A percentile compares a stretch with the other conserved stretches of the same genome.
Evolutionary conservation across 2,113 vertebrate species (phyloP).

Genomic region (Macquaria ambigua): DNA sequence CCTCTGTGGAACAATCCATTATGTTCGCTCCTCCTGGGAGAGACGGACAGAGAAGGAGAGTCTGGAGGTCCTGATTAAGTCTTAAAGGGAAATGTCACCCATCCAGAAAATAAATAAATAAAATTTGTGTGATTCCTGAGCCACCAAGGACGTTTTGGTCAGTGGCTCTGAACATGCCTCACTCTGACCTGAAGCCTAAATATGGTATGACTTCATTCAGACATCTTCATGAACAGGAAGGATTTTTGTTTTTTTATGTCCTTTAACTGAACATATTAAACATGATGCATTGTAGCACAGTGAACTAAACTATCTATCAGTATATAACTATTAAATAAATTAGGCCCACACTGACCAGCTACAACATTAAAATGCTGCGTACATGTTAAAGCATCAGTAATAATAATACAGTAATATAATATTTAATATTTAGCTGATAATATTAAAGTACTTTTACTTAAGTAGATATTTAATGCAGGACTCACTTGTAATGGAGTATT

Average conservation of each 20-base stretch:
- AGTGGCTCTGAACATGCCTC: background rate
- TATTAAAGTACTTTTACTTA: no score
- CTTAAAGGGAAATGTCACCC: constrained; percentile 33
- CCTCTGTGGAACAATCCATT: constrained; percentile 47
- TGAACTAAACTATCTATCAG: background rate
- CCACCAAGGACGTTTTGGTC: background rate
- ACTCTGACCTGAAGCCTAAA: background rate
- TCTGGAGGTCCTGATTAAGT: constrained; percentile 60
- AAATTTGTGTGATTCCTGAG: background rate
- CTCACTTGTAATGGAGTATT: background rate
- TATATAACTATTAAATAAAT: background rate
- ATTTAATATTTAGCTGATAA: no score
- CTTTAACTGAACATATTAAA: background rate
- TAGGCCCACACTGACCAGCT: background rate
- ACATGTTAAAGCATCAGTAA: background rate
- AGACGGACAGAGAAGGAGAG: constrained; percentile 4
- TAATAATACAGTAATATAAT: background rate
- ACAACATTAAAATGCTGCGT: background rate
- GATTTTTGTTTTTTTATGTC: background rate
- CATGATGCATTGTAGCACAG: background rate
- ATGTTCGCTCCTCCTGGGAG: constrained; percentile 24
- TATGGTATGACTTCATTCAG: background rate
- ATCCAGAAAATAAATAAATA: constrained; percentile 27
- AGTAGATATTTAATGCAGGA: background rate
- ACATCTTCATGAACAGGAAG: background rate